Base-by-base conservation (phyloP, 1,140 invertebrate species). In the Acarapis woodi region DNA sequence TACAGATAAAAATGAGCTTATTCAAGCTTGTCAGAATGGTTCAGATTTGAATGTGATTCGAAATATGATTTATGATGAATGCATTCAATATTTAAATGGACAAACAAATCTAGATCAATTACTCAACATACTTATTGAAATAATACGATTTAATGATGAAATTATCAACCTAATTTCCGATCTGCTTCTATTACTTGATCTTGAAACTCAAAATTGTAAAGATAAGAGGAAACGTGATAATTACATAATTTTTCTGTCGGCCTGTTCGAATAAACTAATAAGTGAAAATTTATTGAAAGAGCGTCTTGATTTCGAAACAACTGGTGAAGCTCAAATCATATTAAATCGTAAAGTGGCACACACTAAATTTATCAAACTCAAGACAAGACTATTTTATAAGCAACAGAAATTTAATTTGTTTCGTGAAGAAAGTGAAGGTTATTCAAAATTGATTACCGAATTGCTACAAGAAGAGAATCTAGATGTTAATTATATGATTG, bases 381-480 rank as follows among this genome's bases (percentile, higher is more conserved):
- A 93, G 60, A 96, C 88, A 32, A 85, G 87, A 59, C 28, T 24
- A 45, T 28, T 35, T 42, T 99, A 96, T 54, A 97, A 97, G 55
- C 93, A 97, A 55, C 70, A 87, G 46, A 96, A 97, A 51, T 99
- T 94, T 55, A 99, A 99, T 62, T 63, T 99, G 40, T 79, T 94
- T 50, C 65, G 88, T 35, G 93, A 99, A 62, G 93, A 97, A 59
- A 88, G 74, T 61, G 93, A 99, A 67, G 93, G 93, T 3, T 99
- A 88, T 60, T 75, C 87, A 3, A 99, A 99, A 58, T 62, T 97
- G 4, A 73, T 96, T 26, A 73, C 79, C n/a, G 88, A 96, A 62
- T 60, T 96, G 38, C 85, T 77, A 64, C 79, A 80, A 55, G 71
- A 80, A 50, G 68, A 68, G 51, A 62, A 61, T 42, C 53, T 63